Evolutionary conservation across 2,113 vertebrate species (phyloP), one percentile per base, ranked within the genome.

Genomic region (Hippocampus comes): DNA sequence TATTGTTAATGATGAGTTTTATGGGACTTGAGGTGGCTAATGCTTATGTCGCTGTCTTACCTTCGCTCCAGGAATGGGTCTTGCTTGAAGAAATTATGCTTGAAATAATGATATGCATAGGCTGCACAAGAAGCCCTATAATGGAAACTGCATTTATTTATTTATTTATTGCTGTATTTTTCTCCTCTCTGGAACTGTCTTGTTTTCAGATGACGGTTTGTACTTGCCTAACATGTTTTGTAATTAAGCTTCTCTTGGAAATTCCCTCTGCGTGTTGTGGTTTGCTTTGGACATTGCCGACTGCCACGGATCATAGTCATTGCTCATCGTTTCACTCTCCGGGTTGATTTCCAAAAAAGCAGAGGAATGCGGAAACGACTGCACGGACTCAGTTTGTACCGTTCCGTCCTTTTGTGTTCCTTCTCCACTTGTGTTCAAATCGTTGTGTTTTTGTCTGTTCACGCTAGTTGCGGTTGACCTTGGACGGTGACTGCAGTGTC

Each of bases 401-500:
- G 30, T 34, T 34, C 30, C 4, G 30, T 34, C 65, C 73, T 53
- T 65, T 63, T 64, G 15, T 80, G 73, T 79, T 61, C 49, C 63
- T 38, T 17, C 55, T 56, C 56, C 67, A 67, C 14, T 81, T 82
- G 69, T 80, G 67, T 85, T 78, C 48, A 78, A 86, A 78, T 81
- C 2, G 3, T 79, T 82, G 42, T 73, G 38, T 73, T 74, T 82
- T 63, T 64, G 66, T 80, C 81, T 76, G 59, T 71, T 68, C 68
- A 75, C 72, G 81, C 76, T 59, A 65, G 84, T 89, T 84, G 80
- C 66, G 74, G 70, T 73, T 89, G 90, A 91, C 90, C 89, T 91
- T 92, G 88, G 76, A 84, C 76, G 80, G 85, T 89, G 89, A 85
- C 91, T 89, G 84, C 83, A 82, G 76, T 77, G 88, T 85, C 82